These are phyloP conservation scores for Seriola quinqueradiata DNA, from an alignment of 2,113 vertebrate genomes.

Conservation along the genomic window DNA sequence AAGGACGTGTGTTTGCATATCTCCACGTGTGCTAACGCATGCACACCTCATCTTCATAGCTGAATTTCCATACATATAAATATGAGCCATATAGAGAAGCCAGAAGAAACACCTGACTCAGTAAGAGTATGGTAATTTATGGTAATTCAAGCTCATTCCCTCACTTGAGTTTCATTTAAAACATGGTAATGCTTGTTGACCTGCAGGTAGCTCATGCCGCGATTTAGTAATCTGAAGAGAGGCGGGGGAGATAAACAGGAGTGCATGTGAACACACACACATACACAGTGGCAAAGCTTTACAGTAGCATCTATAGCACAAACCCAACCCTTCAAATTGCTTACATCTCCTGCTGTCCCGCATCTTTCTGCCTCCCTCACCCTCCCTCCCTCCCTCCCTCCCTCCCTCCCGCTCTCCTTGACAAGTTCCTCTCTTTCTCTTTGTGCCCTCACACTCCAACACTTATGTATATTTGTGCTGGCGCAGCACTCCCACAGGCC, in stretches of 20 bases:
- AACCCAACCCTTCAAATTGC: slow-evolving; percentile 14
- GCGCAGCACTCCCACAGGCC: slow-evolving; percentile 61
- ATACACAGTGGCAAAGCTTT: background rate
- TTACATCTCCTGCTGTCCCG: slow-evolving; percentile 10
- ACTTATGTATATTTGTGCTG: slow-evolving; percentile 53
- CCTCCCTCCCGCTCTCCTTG: slow-evolving; percentile 45
- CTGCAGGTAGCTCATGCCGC: slow-evolving; percentile 53
- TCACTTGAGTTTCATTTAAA: slow-evolving; percentile 67
- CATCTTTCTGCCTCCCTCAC: slow-evolving; percentile 19
- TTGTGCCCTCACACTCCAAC: slow-evolving; percentile 44
- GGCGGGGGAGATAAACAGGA: slow-evolving; percentile 31
- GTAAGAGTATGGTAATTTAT: slow-evolving; percentile 64
- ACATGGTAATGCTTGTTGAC: slow-evolving; percentile 53
- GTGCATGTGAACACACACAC: background rate
- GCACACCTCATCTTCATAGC: background rate
- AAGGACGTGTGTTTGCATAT: slow-evolving; percentile 52
- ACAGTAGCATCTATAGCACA: slow-evolving; percentile 16
- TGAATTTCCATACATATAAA: slow-evolving; percentile 57
- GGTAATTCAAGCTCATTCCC: slow-evolving; percentile 51
- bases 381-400: slow-evolving; percentile 13
- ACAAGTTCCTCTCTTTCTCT: slow-evolving; percentile 30
- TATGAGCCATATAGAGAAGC: background rate
- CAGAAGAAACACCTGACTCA: slow-evolving; percentile 32
- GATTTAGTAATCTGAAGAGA: slow-evolving; percentile 48
- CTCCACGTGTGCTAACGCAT: slow-evolving; percentile 27